Percentiles rank a stretch among this genome's conserved stretches.
phyloP scores from a whole-genome alignment of 1,140 invertebrate genomes.

The Drepana arcuata region DNA sequence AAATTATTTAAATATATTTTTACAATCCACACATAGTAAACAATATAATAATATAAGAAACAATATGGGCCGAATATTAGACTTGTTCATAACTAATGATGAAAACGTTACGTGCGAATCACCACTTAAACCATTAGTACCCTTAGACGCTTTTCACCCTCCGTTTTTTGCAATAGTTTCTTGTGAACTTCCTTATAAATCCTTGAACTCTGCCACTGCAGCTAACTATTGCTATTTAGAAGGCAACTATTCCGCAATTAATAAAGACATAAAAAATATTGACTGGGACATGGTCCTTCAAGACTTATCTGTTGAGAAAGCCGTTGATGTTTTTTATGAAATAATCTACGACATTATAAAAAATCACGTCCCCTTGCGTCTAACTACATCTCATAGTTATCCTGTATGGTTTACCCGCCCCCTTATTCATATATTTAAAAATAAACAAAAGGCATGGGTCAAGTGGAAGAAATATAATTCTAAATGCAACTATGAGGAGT shows the following conservation, averaged over 20 bases:
- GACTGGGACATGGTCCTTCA: no score
- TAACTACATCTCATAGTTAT: slow-evolving; percentile 4
- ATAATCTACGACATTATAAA: slow-evolving; percentile 4
- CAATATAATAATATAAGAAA: slow-evolving; percentile 13
- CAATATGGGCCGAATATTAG: slow-evolving; percentile 5
- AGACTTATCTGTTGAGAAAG: slow-evolving; percentile 1
- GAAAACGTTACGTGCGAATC: not conserved
- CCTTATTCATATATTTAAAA: slow-evolving; percentile 19
- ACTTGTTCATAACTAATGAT: slow-evolving; percentile 13
- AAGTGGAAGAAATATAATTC: slow-evolving; percentile 22
- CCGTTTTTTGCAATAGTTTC: slow-evolving; percentile 4
- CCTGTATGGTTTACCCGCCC: slow-evolving; percentile 14
- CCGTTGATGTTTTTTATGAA: slow-evolving; percentile 6
- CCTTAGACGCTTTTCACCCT: slow-evolving; percentile 4
- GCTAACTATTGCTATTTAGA: slow-evolving; percentile 2
- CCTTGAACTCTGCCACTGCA: slow-evolving; percentile 3
- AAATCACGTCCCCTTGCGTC: not conserved
- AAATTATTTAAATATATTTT: slow-evolving; percentile 3
- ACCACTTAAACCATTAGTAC: slow-evolving; percentile 7
- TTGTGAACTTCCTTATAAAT: not conserved
- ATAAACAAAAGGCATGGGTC: slow-evolving; percentile 19
- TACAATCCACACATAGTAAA: not conserved
- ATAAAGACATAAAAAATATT: slow-evolving; percentile 4
- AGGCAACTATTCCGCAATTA: slow-evolving; percentile 5
- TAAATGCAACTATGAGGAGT: slow-evolving; percentile 4